Percentiles rank a stretch among this genome's conserved stretches.
Evolutionary conservation across 1,140 invertebrate genomes (phyloP).

Genomic region (Nomia melanderi): DNA sequence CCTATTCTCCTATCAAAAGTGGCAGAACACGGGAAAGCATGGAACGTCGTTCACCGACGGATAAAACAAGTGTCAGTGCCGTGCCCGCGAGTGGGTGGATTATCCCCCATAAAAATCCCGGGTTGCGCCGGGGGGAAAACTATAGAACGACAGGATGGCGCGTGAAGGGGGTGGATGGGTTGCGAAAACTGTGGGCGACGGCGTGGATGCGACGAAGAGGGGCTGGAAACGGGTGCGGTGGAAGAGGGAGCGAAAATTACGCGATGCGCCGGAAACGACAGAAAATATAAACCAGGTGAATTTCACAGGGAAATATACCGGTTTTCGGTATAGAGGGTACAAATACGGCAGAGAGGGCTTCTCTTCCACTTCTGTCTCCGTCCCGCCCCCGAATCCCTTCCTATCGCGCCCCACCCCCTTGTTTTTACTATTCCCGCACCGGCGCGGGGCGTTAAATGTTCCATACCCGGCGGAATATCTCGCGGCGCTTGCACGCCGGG

Average conservation of each 20-base stretch:
- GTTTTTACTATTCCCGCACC: constrained; percentile 51
- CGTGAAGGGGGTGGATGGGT: not conserved
- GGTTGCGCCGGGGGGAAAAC: constrained; percentile 13
- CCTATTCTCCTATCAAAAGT: constrained; percentile 21
- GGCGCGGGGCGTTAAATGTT: constrained; percentile 60
- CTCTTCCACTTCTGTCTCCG: constrained; percentile 40
- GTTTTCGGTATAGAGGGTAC: constrained; percentile 52
- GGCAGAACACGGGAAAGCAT: constrained; percentile 39
- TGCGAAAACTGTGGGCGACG: not conserved
- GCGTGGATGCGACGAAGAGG: not conserved
- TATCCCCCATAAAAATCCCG: constrained; percentile 60
- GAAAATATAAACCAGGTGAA: constrained; percentile 68
- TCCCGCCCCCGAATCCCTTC: constrained; percentile 8
- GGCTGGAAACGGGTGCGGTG: not conserved
- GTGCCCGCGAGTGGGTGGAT: constrained; percentile 45
- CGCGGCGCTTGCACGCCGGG: constrained; percentile 32
- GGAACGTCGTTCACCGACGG: constrained; percentile 46
- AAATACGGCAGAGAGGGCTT: constrained; percentile 58
- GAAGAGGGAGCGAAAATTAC: constrained; percentile 51
- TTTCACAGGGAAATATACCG: constrained; percentile 58
- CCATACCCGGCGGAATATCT: constrained; percentile 61
- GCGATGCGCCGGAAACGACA: constrained; percentile 65
- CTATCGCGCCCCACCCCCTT: constrained; percentile 1
- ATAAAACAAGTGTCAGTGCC: constrained; percentile 58
- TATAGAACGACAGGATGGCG: constrained; percentile 19